Percentiles rank a stretch among this genome's conserved stretches.
phyloP scores from a whole-genome alignment of 2,113 vertebrate species.

The Sphaerodactylus townsendi region DNA sequence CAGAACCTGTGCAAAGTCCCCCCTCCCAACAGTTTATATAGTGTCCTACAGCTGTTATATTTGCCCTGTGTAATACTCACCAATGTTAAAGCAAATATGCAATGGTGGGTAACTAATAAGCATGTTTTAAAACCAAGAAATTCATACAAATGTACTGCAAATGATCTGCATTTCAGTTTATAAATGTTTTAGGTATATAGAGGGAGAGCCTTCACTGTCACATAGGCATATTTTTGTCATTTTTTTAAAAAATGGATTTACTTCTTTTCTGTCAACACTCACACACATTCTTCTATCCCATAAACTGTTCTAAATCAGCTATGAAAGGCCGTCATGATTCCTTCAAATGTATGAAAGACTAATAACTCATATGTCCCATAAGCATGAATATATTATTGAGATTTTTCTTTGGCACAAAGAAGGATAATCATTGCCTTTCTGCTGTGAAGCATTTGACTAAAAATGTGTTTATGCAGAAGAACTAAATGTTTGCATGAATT shows the following conservation, averaged over 20 bases:
- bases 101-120: not conserved
- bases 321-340: conserved; percentile 23
- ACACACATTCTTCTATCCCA: not conserved
- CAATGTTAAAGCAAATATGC: not conserved
- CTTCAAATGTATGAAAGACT: conserved; percentile 30
- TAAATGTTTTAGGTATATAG: not conserved
- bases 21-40: too few species aligned
- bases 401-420: conserved; percentile 26
- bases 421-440: conserved; percentile 34
- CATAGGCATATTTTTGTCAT: conserved; percentile 18
- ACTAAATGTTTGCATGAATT: not conserved
- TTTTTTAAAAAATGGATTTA: conserved; percentile 18
- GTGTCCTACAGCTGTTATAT: too few species aligned
- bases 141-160: accelerated
- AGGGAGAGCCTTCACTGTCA: not conserved
- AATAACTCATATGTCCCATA: conserved; percentile 38
- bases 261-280: conserved; percentile 21
- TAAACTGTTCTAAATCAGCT: conserved; percentile 30
- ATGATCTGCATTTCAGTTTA: not conserved
- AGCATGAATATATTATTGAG: not conserved
- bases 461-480: conserved; percentile 7
- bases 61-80: too few species aligned
- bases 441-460: conserved; percentile 31
- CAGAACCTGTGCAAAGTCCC: too few species aligned
- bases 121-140: not conserved